A percentile compares a stretch with the other conserved stretches of the same genome.
Conservation (phyloP, 2,113 vertebrate species). For the Dipodomys merriami region DNA sequence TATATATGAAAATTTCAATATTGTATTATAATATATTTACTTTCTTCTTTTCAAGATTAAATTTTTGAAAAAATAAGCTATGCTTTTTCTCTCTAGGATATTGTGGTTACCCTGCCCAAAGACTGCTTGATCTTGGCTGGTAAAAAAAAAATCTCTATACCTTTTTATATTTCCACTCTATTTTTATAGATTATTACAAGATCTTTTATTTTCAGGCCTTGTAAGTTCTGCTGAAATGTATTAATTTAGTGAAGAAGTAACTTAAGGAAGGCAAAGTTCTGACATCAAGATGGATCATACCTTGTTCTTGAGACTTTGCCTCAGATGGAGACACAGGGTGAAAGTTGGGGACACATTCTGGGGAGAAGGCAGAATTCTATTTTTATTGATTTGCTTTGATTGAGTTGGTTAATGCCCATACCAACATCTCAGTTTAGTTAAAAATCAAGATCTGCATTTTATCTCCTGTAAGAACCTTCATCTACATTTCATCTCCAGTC, state of each 20-base stretch:
- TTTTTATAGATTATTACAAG: neutral
- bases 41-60: too few relatives aligned
- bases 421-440: constrained; percentile 57
- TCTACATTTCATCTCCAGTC: constrained; percentile 47
- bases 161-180: neutral
- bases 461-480: neutral
- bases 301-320: neutral
- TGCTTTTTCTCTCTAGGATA: too few relatives aligned
- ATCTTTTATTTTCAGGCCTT: neutral
- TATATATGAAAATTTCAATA: neutral
- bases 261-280: neutral
- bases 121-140: neutral
- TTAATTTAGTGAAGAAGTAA: neutral
- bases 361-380: neutral
- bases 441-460: constrained; percentile 15
- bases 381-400: neutral
- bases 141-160: neutral
- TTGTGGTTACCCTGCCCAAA: neutral
- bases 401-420: neutral
- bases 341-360: rapidly evolving
- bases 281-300: neutral
- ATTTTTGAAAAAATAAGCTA: too few relatives aligned
- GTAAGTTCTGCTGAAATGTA: neutral
- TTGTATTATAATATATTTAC: neutral
- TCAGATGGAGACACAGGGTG: neutral